Percentiles rank a stretch among this genome's conserved stretches.
These are phyloP conservation scores for Heterotilapia buettikoferi DNA, from an alignment of 2,113 vertebrate species.

Conservation along the genomic window DNA sequence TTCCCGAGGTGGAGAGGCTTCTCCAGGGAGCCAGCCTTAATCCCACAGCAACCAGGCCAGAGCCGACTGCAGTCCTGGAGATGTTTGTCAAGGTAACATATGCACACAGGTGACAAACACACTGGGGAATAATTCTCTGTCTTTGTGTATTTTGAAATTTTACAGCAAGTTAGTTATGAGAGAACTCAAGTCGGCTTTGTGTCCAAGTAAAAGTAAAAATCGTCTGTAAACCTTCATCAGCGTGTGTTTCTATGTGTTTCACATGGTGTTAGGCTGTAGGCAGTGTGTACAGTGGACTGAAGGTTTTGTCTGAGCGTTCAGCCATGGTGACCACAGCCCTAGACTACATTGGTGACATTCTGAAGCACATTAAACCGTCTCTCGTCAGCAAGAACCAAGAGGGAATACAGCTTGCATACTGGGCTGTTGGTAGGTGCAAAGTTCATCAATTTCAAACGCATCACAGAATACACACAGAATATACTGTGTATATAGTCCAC, in stretches of 20 bases:
- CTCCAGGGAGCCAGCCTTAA: conserved; percentile 74
- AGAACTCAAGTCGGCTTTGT: neutral
- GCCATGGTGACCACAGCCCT: conserved; percentile 82
- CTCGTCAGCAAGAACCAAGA: conserved; percentile 82
- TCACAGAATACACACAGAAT: neutral
- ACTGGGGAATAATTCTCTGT: neutral
- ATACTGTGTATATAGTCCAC: neutral
- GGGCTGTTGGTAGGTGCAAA: conserved; percentile 76
- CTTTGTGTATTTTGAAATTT: neutral
- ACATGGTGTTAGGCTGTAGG: conserved; percentile 79
- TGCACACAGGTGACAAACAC: neutral
- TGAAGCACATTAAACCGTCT: conserved; percentile 92
- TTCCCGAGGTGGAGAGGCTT: conserved; percentile 84
- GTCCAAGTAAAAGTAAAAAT: neutral
- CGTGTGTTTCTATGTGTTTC: neutral
- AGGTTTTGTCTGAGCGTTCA: conserved; percentile 83
- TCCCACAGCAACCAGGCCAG: conserved; percentile 57
- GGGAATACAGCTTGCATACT: conserved; percentile 84
- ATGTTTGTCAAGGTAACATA: conserved; percentile 84
- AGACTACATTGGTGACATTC: conserved; percentile 87
- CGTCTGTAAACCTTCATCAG: neutral
- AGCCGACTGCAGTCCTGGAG: conserved; percentile 77
- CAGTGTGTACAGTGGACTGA: conserved; percentile 76
- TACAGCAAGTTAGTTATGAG: neutral
- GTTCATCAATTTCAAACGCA: neutral